These are phyloP conservation scores for Pangasius larnaudii DNA, from an alignment of 2,797 vertebrate species.

Conservation along the genomic window DNA sequence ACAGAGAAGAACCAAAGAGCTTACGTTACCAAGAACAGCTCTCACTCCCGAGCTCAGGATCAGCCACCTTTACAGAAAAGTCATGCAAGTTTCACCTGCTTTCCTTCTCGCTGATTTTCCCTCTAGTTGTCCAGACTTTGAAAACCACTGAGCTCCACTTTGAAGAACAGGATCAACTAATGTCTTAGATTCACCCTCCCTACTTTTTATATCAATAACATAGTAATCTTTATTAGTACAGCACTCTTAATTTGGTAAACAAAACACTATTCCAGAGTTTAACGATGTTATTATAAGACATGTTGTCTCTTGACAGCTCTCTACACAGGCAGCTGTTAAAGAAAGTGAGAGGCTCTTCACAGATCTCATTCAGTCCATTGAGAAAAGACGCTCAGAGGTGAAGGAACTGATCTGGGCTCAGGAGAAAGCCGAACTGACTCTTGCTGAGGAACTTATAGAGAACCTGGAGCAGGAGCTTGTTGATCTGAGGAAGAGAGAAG, in stretches of 20 bases:
- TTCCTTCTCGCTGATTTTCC: background rate
- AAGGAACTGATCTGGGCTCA: conserved; percentile 25
- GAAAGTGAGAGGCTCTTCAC: conserved; percentile 30
- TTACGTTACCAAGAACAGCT: background rate
- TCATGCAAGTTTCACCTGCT: background rate
- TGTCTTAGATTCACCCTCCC: background rate
- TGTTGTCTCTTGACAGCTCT: conserved; percentile 9
- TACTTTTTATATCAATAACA: background rate
- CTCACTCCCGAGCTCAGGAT: background rate
- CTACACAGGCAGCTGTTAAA: conserved; percentile 23
- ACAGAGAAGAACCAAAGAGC: background rate
- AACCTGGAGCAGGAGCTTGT: conserved; percentile 37
- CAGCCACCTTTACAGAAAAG: too few relatives aligned
- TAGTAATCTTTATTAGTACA: background rate
- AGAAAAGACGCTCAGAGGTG: conserved; percentile 28
- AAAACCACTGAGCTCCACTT: background rate
- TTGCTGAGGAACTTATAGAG: background rate
- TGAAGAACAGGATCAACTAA: background rate
- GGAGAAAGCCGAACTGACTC: conserved; percentile 15
- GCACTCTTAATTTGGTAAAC: background rate
- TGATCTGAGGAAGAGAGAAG: conserved; percentile 37
- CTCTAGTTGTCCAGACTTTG: background rate
- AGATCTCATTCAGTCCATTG: conserved; percentile 9
- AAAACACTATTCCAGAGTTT: background rate
- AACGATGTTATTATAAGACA: background rate